Conservation (phyloP, 2,888 invertebrate genomes). For the Micoletzkya japonica region DNA sequence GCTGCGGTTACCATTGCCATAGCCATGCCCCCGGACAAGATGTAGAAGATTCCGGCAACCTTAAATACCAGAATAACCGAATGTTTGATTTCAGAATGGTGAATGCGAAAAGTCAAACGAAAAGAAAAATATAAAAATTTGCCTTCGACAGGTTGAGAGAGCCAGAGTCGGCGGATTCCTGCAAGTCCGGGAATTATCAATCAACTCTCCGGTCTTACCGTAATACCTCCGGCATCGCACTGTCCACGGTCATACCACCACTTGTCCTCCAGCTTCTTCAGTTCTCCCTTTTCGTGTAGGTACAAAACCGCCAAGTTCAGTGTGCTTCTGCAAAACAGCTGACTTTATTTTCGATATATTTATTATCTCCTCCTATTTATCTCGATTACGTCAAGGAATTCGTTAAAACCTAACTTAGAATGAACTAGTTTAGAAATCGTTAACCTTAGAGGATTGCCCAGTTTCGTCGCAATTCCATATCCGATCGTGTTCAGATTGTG, state of each 20-base stretch:
- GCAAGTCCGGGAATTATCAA: constrained; percentile 67
- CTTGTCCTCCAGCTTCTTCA: constrained; percentile 85
- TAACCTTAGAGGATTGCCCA: constrained; percentile 47
- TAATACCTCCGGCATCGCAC: constrained; percentile 64
- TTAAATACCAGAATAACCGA: too few relatives aligned
- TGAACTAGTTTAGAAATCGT: background rate
- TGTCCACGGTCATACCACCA: constrained; percentile 86
- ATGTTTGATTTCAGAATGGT: too few relatives aligned
- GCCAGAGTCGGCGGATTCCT: constrained; percentile 44
- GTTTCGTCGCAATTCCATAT: constrained; percentile 71
- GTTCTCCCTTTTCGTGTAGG: constrained; percentile 81
- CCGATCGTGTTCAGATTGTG: constrained; percentile 73
- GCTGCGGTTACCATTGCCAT: constrained; percentile 87
- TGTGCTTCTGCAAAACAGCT: constrained; percentile 76
- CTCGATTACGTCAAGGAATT: background rate
- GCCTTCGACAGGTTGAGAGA: constrained; percentile 74
- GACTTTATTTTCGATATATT: background rate
- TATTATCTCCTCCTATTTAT: background rate
- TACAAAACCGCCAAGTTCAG: constrained; percentile 88
- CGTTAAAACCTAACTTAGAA: background rate
- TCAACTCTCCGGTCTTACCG: constrained; percentile 62
- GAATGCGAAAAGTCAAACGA: too few relatives aligned
- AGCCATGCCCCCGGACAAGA: constrained; percentile 86
- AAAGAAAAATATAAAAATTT: background rate
- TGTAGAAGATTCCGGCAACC: constrained; percentile 97